Evolutionary conservation across 2,113 vertebrate species (phyloP), one percentile per base, ranked within the genome.

Genomic region (Tricholaema leucomelas): DNA sequence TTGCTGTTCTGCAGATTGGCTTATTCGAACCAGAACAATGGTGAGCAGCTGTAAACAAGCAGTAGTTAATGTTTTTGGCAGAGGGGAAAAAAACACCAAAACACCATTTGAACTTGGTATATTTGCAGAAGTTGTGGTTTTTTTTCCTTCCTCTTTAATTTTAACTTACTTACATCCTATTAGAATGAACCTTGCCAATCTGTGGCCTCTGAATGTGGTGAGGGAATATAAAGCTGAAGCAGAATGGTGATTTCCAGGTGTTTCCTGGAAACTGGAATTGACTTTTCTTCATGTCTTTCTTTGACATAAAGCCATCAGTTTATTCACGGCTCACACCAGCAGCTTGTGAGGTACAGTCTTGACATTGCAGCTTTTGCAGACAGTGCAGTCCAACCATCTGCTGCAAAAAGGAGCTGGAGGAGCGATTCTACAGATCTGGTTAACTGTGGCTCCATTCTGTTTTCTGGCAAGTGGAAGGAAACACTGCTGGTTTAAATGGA

Each of bases 21-120:
- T 88, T 86, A 17, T 90, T 95, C 55, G 79, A 79, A 69, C 70
- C 81, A 71, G 71, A 87, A 69, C 65, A 76, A 74, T 64, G 63
- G 60, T 89, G 71, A 89, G 65, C 18, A 64, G 42, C 82, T 93
- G 76, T 63, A 92, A 80, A 85, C 69, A 94, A 91, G 61, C 46
- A 85, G 48, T 77, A 71, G 54, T 61, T 67, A 67, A 85, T 7
- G 64, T 33, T 50, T 88, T 87, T 69, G 73, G 36, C 31, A 85
- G 52, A 59, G 66, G 17, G 64, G 36, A 65, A 66, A 17, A 1
- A 48, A 10, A n/a, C n/a, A n/a, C n/a, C 1, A 14, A 23, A 28
- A 11, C 17, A 71, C 38, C 8, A 38, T 59, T 76, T 81, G 58
- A 72, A 54, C 48, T 63, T 79, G 8, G 19, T 33, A 13, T 74